These are phyloP conservation scores for Solenopsis invicta DNA, from an alignment of 1,140 invertebrate genomes.

Conservation along the genomic window DNA sequence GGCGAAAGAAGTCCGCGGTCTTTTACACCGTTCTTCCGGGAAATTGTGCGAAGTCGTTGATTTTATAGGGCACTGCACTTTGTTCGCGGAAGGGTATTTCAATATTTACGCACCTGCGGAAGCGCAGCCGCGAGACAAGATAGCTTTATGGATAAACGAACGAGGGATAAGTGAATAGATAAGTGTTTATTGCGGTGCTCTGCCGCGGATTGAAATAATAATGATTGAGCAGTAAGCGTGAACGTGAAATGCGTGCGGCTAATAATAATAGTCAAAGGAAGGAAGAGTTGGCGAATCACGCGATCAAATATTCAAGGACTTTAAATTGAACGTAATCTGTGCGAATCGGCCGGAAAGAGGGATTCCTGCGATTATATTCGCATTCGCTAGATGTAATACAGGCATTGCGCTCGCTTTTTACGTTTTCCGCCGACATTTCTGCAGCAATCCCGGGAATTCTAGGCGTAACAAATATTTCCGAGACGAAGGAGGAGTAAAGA, in stretches of 20 bases:
- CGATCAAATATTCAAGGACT: conserved; percentile 55
- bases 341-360: conserved; percentile 13
- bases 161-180: conserved; percentile 57
- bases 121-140: conserved; percentile 38
- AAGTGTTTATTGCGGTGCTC: conserved; percentile 30
- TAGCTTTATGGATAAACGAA: conserved; percentile 58
- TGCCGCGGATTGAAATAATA: conserved; percentile 33
- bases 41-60: conserved; percentile 45
- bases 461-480: conserved; percentile 51
- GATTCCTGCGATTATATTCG: conserved; percentile 37
- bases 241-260: conserved; percentile 3
- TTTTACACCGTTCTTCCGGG: conserved; percentile 45
- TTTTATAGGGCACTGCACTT: conserved; percentile 60
- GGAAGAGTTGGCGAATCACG: not conserved
- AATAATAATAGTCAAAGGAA: conserved; percentile 25
- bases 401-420: conserved; percentile 33
- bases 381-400: conserved; percentile 18
- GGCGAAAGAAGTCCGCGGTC: conserved; percentile 22
- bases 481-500: conserved; percentile 23
- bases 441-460: conserved; percentile 32
- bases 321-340: conserved; percentile 38
- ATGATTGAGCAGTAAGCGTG: conserved; percentile 20
- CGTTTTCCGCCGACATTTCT: not conserved
- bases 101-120: conserved; percentile 69
- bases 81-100: conserved; percentile 66